Evolutionary conservation across 2,113 vertebrate genomes (phyloP).

Genomic region (Thunnus maccoyii): DNA sequence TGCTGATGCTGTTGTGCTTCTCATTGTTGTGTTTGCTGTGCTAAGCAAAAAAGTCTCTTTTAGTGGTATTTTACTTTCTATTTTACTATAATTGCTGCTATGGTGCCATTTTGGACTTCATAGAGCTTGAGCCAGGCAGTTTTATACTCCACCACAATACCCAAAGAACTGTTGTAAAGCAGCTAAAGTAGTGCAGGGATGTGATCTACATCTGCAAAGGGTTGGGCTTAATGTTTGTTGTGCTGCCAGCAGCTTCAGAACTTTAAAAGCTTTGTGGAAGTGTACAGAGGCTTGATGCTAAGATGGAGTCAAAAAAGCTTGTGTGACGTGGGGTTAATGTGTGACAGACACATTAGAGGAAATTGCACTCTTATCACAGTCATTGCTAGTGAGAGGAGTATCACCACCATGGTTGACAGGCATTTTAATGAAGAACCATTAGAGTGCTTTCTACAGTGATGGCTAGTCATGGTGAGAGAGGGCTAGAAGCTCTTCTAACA

Average conservation of each 20-base stretch:
- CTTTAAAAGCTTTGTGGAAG: conserved; percentile 35
- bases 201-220: not conserved
- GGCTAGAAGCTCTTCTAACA: conserved; percentile 2
- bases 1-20: not conserved
- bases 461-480: conserved; percentile 5
- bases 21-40: not conserved
- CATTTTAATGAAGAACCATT: conserved; percentile 38
- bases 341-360: conserved; percentile 45
- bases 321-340: conserved; percentile 40
- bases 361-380: conserved; percentile 29
- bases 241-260: conserved; percentile 3
- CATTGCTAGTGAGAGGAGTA: conserved; percentile 20
- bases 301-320: conserved; percentile 29
- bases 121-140: not conserved
- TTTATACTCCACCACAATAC: not conserved
- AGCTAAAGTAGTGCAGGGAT: not conserved
- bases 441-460: not conserved
- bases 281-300: conserved; percentile 3
- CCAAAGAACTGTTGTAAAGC: conserved; percentile 26
- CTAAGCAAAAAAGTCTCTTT: not conserved
- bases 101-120: not conserved
- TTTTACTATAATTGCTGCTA: not conserved
- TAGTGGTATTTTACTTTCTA: not conserved
- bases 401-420: conserved; percentile 10
- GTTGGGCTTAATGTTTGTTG: conserved; percentile 24